phyloP scores from a whole-genome alignment of 2,113 vertebrate genomes.

The Vicugna pacos region DNA sequence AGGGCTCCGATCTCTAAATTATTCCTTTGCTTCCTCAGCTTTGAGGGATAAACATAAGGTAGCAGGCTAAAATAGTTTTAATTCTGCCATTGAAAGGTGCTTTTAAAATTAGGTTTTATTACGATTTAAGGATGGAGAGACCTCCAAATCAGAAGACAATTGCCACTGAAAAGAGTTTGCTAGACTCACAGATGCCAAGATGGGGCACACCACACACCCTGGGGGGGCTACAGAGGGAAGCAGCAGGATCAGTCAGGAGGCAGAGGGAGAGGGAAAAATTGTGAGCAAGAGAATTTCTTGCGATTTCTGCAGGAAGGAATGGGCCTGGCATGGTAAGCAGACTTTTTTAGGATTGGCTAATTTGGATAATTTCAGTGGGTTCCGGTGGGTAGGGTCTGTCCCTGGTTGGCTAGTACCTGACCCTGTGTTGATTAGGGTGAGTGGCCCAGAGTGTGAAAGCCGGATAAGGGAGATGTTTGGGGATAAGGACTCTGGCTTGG shows the following conservation, averaged over 20 bases:
- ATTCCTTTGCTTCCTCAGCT: not conserved
- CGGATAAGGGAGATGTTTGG: not conserved
- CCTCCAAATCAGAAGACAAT: not conserved
- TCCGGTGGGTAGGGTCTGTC: not conserved
- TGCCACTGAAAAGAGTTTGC: not conserved
- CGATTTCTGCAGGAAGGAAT: not conserved
- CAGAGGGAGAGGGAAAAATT: not conserved
- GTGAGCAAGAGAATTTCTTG: not conserved
- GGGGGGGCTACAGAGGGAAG: not conserved
- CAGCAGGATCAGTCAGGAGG: not conserved
- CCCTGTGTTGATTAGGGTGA: not conserved
- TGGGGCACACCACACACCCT: fast-evolving
- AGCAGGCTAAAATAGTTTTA: not conserved
- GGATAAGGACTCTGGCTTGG: not conserved
- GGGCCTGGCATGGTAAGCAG: not conserved
- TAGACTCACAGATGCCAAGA: not conserved
- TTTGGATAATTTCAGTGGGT: not conserved
- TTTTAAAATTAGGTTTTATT: not conserved
- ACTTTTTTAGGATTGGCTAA: not conserved
- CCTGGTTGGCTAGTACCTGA: not conserved
- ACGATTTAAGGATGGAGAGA: not conserved
- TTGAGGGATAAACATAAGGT: not conserved
- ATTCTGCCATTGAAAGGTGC: not conserved
- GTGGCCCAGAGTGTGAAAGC: not conserved
- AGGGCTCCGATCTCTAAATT: not conserved